Base-by-base conservation (phyloP, 2,113 vertebrate genomes). In the Labeo rohita region DNA sequence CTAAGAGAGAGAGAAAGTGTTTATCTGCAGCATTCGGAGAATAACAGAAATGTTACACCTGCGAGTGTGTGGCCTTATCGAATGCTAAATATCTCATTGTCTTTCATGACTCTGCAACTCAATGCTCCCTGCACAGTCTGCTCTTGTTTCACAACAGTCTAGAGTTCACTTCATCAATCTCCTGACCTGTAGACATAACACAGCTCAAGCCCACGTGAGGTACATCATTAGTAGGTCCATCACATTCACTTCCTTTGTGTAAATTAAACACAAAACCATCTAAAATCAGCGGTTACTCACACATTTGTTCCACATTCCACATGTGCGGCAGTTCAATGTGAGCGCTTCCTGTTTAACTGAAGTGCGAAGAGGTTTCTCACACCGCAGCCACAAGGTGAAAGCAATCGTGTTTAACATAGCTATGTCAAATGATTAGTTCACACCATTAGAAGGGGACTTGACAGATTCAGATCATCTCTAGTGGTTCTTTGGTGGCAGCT, bases 311-410 rank as follows among this genome's bases (percentile, higher is more conserved):
- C 65, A 82, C 80, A 89, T 89, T 84, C 82, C 77, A 85, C 85
- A 59, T 80, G 77, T 72, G 54, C n/a, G 15, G 59, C 70, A 36
- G 36, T 84, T 84, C 47, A 72, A 83, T 54, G 59, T 45, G 56
- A 89, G 54, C 73, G 70, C 81, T 89, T 87, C 70, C 88, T 87
- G 81, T 83, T 50, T 88, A 76, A 83, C 78, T 83, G 73, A 82
- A 89, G 18, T 85, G 86, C 80, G 85, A 59, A 66, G 50, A 45
- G 12, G 21, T 87, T 89, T 87, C 83, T 77, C 86, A 87, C 83
- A 49, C 78, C 72, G 47, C 76, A 54, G 79, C 50, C 83, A 83
- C 83, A 63, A 59, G 78, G 72, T 78, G 85, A 89, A 82, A 73
- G 52, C 54, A 72, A 72, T 76, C 13, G 54, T 65, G 83, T 68